These are phyloP conservation scores for Ormyrus nitidulus DNA, from an alignment of 2,888 invertebrate species.

Conservation along the genomic window DNA sequence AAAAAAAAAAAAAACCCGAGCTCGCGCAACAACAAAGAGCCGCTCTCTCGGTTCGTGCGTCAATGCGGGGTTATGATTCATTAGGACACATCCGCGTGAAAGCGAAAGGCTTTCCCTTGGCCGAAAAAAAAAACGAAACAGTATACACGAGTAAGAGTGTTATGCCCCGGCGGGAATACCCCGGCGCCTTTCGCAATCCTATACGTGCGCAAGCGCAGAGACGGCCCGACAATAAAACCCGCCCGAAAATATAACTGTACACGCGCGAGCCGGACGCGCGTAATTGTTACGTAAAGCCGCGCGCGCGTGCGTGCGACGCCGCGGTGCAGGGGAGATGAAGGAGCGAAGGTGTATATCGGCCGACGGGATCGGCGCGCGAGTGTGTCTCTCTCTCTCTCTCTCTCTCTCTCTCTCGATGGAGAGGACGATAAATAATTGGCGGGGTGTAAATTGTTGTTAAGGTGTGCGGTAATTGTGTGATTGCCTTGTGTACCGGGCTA, in stretches of 20 bases:
- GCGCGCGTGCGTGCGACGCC: too few species aligned
- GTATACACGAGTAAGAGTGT: too few species aligned
- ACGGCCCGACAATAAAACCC: not conserved
- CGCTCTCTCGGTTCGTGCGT: slow-evolving; percentile 25
- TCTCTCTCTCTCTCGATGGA: too few species aligned
- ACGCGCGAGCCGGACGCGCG: not conserved
- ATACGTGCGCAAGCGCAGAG: not conserved
- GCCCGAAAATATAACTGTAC: too few species aligned
- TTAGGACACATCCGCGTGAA: slow-evolving; percentile 44
- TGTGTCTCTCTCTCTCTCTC: too few species aligned
- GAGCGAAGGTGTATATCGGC: too few species aligned
- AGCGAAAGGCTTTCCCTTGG: slow-evolving; percentile 55
- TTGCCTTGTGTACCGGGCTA: too few species aligned
- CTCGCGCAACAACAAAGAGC: not conserved
- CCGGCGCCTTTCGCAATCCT: slow-evolving; percentile 29
- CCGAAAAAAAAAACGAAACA: slow-evolving; percentile 3
- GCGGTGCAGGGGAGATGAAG: not conserved
- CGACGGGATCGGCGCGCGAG: too few species aligned
- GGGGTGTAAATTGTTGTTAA: too few species aligned
- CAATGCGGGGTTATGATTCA: slow-evolving; percentile 48
- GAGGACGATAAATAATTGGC: too few species aligned
- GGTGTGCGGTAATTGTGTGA: too few species aligned
- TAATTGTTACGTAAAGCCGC: slow-evolving; percentile 33
- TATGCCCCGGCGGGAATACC: not conserved
- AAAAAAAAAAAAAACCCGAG: too few species aligned